Conservation (phyloP, 2,113 vertebrate genomes). For the Callocephalon fimbriatum region DNA sequence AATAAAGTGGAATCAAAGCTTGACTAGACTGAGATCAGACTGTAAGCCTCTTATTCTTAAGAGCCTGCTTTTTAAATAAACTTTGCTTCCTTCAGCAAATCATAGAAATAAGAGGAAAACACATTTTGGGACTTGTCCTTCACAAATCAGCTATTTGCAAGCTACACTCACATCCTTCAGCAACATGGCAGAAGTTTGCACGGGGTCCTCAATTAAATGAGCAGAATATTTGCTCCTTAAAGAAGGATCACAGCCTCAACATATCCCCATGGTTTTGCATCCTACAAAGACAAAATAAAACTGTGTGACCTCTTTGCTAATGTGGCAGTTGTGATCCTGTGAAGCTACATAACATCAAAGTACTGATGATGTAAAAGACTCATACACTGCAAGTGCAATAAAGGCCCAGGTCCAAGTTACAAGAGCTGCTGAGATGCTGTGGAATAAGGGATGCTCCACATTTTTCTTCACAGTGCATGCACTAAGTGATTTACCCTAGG, state of each 20-base stretch:
- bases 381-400: neutral
- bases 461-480: neutral
- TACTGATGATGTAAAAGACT: neutral
- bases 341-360: neutral
- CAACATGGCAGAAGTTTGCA: neutral
- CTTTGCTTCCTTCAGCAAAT: neutral
- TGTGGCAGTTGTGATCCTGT: neutral
- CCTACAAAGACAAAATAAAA: neutral
- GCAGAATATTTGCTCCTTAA: neutral
- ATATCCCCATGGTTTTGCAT: neutral
- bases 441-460: neutral
- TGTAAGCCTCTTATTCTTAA: neutral
- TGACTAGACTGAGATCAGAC: neutral
- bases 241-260: neutral
- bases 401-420: rapidly evolving
- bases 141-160: neutral
- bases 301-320: neutral
- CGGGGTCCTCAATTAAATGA: neutral
- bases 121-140: neutral
- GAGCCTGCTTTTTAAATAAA: neutral
- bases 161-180: neutral
- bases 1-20: neutral
- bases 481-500: neutral
- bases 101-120: neutral
- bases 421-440: neutral